Evolutionary conservation across 1,140 invertebrate genomes (phyloP).

Genomic region (Apis florea): DNA sequence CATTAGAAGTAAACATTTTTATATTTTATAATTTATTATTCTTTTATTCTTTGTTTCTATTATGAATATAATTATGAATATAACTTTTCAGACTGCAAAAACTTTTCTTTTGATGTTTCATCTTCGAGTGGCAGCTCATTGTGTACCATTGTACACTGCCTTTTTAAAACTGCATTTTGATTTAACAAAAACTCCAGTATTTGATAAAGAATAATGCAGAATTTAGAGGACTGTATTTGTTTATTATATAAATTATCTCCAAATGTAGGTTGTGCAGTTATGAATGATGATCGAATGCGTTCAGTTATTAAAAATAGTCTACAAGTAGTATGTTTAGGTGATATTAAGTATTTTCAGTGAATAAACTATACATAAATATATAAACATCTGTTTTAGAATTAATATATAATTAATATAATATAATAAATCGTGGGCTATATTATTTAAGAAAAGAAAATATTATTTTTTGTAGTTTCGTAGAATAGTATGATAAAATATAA

Average conservation of each 20-base stretch:
- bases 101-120: constrained; percentile 69
- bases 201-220: constrained; percentile 73
- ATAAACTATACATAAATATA: neutral
- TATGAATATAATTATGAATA: neutral
- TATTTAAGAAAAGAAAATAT: constrained; percentile 41
- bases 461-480: constrained; percentile 50
- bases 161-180: constrained; percentile 73
- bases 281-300: constrained; percentile 70
- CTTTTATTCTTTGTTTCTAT: neutral
- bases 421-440: neutral
- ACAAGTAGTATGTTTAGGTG: constrained; percentile 53
- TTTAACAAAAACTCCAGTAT: constrained; percentile 70
- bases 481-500: constrained; percentile 19
- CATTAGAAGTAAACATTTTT: constrained; percentile 67
- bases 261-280: constrained; percentile 65
- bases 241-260: constrained; percentile 72
- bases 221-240: constrained; percentile 73
- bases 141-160: constrained; percentile 66
- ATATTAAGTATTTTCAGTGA: constrained; percentile 70
- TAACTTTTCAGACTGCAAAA: constrained; percentile 65
- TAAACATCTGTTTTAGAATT: neutral
- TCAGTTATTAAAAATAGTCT: constrained; percentile 60
- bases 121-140: constrained; percentile 66
- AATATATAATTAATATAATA: too few species aligned
- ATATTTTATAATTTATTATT: neutral